Evolutionary conservation across 2,113 vertebrate species (phyloP), one percentile per base, ranked within the genome.

Genomic region (Camelus dromedarius): DNA sequence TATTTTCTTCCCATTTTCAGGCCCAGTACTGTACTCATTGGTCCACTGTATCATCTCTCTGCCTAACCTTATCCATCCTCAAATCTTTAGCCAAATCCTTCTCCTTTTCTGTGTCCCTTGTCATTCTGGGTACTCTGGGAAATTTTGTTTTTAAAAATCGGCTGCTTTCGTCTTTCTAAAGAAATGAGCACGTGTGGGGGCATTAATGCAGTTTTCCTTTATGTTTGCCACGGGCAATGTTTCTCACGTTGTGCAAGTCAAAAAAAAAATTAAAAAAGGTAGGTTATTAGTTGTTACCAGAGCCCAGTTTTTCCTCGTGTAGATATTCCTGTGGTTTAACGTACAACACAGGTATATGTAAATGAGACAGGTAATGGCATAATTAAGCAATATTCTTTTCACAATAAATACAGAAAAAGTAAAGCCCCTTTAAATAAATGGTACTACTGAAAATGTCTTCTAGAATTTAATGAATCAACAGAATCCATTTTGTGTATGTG

Each of bases 381-480:
- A 97, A 98, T 97, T 97, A 97, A 96, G 84, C 96, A 97, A 98
- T 97, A 98, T 98, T 98, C 97, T 79, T 96, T 98, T 98, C 98
- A 98, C 92, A 98, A 85, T 97, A 97, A 96, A 98, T 85, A 97
- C 9, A 97, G 98, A 62, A 98, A 96, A 98, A 98, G 46, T 92
- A 96, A 96, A 95, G 96, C 92, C 96, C 91, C 98, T 98, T 98
- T 98, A 98, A 98, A 98, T 97, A 98, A 96, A 97, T 0, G 19
- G 70, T 93, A 97, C 82, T 96, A 97, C 95, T 98, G 98, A 98
- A 99, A 98, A 98, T 98, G 96, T 98, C 97, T 98, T 95, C 97
- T 98, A 98, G 97, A 98, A 98, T 96, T 98, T 99, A 98, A 99
- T 98, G 98, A 99, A 98, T 98, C 98, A 98, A 98, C 98, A 98